Percentiles rank a stretch among this genome's conserved stretches.
Conservation (phyloP, 2,797 vertebrate genomes). For the Aulostomus chinensis region DNA sequence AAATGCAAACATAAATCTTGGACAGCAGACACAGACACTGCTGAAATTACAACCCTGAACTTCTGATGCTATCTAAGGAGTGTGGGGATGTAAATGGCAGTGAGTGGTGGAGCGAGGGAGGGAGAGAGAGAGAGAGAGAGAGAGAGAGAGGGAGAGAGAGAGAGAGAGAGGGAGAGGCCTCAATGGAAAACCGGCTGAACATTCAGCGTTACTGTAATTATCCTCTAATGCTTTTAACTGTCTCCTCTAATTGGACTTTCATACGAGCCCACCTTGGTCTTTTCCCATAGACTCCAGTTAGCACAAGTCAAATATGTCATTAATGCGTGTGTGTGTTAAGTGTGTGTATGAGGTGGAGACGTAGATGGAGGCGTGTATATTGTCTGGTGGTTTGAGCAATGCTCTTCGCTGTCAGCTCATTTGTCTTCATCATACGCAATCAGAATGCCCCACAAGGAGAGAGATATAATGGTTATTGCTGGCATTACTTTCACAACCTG, state of each 20-base stretch:
- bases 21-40: too few relatives aligned
- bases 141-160: too few relatives aligned
- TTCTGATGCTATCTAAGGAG: too few relatives aligned
- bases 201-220: constrained; percentile 49
- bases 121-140: constrained; percentile 1
- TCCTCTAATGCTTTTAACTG: constrained; percentile 55
- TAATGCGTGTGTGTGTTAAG: constrained; percentile 15
- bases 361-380: constrained; percentile 48
- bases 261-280: constrained; percentile 51
- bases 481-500: constrained; percentile 35
- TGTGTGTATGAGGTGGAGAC: constrained; percentile 4
- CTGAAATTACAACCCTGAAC: too few relatives aligned
- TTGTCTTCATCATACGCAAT: constrained; percentile 73
- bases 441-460: constrained; percentile 57
- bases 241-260: constrained; percentile 64
- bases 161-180: too few relatives aligned
- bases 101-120: constrained; percentile 28
- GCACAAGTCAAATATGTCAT: constrained; percentile 43
- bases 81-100: constrained; percentile 8
- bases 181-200: constrained; percentile 40
- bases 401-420: constrained; percentile 71
- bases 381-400: constrained; percentile 64
- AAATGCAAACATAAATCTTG: too few relatives aligned
- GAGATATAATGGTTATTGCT: constrained; percentile 61
- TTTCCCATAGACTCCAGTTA: constrained; percentile 59